phyloP scores from a whole-genome alignment of 2,797 vertebrate species.

The Centroberyx gerrardi region DNA sequence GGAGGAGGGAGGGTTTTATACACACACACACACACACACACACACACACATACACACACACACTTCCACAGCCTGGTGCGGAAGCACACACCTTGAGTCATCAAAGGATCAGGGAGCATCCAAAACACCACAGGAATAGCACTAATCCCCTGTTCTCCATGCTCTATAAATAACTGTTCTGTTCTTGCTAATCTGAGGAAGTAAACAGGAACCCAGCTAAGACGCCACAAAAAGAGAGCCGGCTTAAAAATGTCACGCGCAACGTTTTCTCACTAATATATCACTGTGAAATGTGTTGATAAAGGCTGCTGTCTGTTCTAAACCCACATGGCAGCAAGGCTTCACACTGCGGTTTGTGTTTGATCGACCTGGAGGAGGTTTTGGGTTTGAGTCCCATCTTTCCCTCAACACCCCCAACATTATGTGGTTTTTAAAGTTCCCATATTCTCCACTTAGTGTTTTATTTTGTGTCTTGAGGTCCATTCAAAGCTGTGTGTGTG shows the following conservation, averaged over 20 bases:
- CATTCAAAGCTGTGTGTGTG: too few relatives aligned
- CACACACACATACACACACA: slow-evolving; percentile 1
- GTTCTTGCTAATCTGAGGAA: slow-evolving; percentile 63
- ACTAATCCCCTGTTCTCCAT: slow-evolving; percentile 59
- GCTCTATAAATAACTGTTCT: slow-evolving; percentile 67
- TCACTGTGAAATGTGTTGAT: too few relatives aligned
- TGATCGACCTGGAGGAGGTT: too few relatives aligned
- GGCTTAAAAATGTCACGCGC: slow-evolving; percentile 2
- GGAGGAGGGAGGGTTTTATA: neutral
- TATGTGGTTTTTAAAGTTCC: too few relatives aligned
- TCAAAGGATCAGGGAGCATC: slow-evolving; percentile 46
- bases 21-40: slow-evolving; percentile 7
- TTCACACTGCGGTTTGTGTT: too few relatives aligned
- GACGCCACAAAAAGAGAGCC: slow-evolving; percentile 27
- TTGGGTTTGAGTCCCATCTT: too few relatives aligned
- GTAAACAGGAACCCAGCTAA: slow-evolving; percentile 23
- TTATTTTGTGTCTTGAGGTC: too few relatives aligned
- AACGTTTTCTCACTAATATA: too few relatives aligned
- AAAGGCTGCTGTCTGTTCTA: too few relatives aligned
- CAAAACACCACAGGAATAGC: slow-evolving; percentile 62
- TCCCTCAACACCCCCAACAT: too few relatives aligned
- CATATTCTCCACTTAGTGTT: too few relatives aligned
- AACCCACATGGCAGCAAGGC: too few relatives aligned
- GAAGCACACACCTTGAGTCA: slow-evolving; percentile 41
- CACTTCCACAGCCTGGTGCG: slow-evolving; percentile 10